These are phyloP conservation scores for Desmophyllum pertusum DNA, from an alignment of 92 coral and sea anemone genomes.

Conservation along the genomic window DNA sequence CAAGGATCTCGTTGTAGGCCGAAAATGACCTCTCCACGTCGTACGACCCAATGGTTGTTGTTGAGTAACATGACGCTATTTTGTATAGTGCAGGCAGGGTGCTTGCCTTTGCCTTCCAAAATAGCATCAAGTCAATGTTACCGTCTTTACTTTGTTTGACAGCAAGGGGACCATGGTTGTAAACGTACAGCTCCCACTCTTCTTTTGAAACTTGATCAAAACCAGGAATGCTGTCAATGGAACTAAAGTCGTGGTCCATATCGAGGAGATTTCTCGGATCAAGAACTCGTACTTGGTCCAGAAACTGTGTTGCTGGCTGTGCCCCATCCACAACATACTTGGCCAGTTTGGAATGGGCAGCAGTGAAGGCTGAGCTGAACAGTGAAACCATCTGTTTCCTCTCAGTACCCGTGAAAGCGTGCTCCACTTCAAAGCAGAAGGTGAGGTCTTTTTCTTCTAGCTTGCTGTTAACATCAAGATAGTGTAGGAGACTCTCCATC, in stretches of 20 bases:
- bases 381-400: too few species aligned
- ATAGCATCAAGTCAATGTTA: not conserved
- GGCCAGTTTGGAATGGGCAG: not conserved
- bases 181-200: not conserved
- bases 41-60: not conserved
- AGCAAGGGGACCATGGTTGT: not conserved
- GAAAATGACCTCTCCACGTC: not conserved
- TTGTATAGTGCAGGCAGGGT: not conserved
- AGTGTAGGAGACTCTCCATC: too few species aligned
- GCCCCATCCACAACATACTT: not conserved
- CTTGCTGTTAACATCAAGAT: too few species aligned
- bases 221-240: not conserved
- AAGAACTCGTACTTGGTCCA: constrained; percentile 49
- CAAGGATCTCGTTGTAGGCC: not conserved
- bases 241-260: not conserved
- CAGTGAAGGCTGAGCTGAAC: not conserved
- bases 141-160: not conserved
- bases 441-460: too few species aligned
- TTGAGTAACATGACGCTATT: not conserved
- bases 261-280: constrained; percentile 53
- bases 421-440: too few species aligned
- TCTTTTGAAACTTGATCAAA: not conserved
- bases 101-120: constrained; percentile 1
- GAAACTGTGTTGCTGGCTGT: constrained; percentile 42
- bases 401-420: too few species aligned